A percentile compares a stretch with the other conserved stretches of the same genome.
Conservation (phyloP, 2,113 vertebrate species). For the Pyxicephalus adspersus region DNA sequence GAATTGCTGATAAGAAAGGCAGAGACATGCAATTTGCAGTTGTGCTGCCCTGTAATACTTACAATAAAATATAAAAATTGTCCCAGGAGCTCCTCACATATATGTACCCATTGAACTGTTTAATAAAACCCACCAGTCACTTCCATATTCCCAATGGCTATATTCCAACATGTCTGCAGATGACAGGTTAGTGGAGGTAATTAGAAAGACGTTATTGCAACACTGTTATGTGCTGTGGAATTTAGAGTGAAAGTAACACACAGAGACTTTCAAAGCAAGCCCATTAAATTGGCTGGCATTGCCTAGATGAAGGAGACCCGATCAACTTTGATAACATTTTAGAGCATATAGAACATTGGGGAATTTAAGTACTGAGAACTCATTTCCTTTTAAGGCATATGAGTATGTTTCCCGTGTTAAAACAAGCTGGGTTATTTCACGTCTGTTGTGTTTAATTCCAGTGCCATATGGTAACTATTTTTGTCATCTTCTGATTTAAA, state of each 20-base stretch:
- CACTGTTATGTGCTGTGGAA: constrained; percentile 11
- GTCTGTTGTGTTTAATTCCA: constrained; percentile 12
- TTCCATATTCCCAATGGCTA: constrained; percentile 35
- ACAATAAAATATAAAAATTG: constrained; percentile 35
- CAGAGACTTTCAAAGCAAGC: constrained; percentile 36
- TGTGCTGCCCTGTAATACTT: constrained; percentile 25
- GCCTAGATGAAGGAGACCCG: constrained; percentile 24
- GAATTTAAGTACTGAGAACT: constrained; percentile 34
- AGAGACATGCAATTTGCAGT: constrained; percentile 33
- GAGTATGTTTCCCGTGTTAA: constrained; percentile 15
- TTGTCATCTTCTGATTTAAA: constrained; percentile 2
- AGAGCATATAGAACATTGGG: constrained; percentile 35
- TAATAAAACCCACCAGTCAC: constrained; percentile 41
- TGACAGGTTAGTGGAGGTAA: constrained; percentile 42
- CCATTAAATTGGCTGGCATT: constrained; percentile 42
- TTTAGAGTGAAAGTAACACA: constrained; percentile 34
- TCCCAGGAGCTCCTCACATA: constrained; percentile 33
- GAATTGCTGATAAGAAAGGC: constrained; percentile 27
- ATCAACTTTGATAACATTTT: constrained; percentile 35
- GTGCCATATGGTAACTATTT: not conserved
- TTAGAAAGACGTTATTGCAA: constrained; percentile 40
- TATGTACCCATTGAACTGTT: constrained; percentile 42
- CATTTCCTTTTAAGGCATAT: constrained; percentile 37
- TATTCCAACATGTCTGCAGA: constrained; percentile 27
- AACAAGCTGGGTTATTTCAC: not conserved